phyloP scores from a whole-genome alignment of 2,888 invertebrate species.

The Agrotis clavis region DNA sequence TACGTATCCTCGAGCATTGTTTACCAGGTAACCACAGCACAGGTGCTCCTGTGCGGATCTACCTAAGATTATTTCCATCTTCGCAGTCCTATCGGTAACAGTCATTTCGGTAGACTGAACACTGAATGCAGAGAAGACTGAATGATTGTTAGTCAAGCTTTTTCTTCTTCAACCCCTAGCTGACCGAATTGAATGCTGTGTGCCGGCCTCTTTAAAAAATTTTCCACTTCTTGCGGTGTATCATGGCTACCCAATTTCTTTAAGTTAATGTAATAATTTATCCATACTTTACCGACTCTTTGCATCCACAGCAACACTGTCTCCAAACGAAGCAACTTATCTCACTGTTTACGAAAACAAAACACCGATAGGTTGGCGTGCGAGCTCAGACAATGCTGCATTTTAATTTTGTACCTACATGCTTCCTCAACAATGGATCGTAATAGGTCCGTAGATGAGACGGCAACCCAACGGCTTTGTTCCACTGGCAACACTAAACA shows the following conservation, averaged over 20 bases:
- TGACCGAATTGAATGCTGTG: too few relatives aligned
- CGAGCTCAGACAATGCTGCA: slow-evolving; percentile 86
- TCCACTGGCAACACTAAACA: slow-evolving; percentile 86
- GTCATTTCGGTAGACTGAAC: not conserved
- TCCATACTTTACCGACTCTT: slow-evolving; percentile 10
- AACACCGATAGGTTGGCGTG: slow-evolving; percentile 76
- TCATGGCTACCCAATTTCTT: too few relatives aligned
- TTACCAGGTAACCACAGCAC: not conserved
- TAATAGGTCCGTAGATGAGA: slow-evolving; percentile 88
- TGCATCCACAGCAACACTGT: slow-evolving; percentile 22
- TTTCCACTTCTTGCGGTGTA: too few relatives aligned
- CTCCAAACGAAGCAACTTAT: slow-evolving; percentile 54
- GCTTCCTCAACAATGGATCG: slow-evolving; percentile 85
- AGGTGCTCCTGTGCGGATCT: not conserved
- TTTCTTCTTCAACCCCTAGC: too few relatives aligned
- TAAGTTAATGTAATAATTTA: not conserved
- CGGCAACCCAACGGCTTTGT: slow-evolving; percentile 85
- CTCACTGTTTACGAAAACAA: slow-evolving; percentile 76
- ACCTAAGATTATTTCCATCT: not conserved
- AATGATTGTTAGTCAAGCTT: not conserved
- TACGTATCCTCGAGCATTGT: too few relatives aligned
- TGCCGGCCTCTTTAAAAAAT: too few relatives aligned
- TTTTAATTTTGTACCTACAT: slow-evolving; percentile 90
- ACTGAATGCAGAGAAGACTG: not conserved
- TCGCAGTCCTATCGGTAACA: not conserved